Evolutionary conservation across 2,113 vertebrate species (phyloP).

Genomic region (Corynorhinus townsendii): DNA sequence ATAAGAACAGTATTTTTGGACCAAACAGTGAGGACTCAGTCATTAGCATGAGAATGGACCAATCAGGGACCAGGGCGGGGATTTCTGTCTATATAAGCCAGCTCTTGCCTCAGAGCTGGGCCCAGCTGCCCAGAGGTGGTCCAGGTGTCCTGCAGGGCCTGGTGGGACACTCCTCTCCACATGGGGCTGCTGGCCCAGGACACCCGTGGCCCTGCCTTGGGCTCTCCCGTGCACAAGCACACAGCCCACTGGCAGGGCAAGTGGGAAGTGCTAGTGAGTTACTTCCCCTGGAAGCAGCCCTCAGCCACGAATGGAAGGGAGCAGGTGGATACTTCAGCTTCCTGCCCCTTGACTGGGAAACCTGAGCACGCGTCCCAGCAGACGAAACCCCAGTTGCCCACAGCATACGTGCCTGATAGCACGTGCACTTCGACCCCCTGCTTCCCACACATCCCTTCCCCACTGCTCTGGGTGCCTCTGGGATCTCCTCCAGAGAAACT

Average conservation of each 20-base stretch:
- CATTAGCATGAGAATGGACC: neutral
- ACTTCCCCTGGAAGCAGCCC: neutral
- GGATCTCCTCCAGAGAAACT: neutral
- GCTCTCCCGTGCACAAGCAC: neutral
- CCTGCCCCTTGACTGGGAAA: neutral
- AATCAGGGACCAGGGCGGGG: neutral
- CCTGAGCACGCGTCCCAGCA: neutral
- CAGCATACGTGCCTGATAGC: neutral
- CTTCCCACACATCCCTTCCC: neutral
- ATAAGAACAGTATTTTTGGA: neutral
- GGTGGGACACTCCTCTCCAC: accelerated
- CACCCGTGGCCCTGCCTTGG: too few relatives aligned
- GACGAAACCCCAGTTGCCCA: neutral
- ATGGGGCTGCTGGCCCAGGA: neutral
- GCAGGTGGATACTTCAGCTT: neutral
- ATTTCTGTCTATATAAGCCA: neutral
- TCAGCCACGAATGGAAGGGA: neutral
- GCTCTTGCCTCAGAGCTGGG: too few relatives aligned
- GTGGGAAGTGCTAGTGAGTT: neutral
- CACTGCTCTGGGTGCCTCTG: neutral
- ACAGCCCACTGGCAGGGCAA: neutral
- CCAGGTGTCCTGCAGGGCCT: neutral
- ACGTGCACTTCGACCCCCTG: neutral
- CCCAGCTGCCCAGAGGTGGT: too few relatives aligned
- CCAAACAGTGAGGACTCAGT: neutral